These are phyloP conservation scores for Clistopyga incitator DNA, from an alignment of 2,888 invertebrate genomes.

Conservation along the genomic window DNA sequence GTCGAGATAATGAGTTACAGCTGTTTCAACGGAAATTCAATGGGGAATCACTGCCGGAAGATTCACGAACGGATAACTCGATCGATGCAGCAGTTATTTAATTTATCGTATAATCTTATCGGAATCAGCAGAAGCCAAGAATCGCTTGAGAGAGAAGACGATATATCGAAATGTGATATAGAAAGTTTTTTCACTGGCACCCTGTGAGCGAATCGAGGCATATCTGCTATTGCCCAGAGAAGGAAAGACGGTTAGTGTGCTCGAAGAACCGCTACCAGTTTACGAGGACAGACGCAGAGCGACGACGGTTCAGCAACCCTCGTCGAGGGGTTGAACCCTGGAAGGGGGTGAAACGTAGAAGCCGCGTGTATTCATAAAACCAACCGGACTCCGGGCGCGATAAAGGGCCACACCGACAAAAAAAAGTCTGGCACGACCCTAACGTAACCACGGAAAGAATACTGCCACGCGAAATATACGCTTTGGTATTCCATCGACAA, in stretches of 20 bases:
- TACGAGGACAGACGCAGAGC: constrained; percentile 33
- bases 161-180: neutral
- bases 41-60: neutral
- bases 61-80: neutral
- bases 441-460: constrained; percentile 23
- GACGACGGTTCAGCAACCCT: constrained; percentile 41
- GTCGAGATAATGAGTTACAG: constrained; percentile 3
- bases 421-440: neutral
- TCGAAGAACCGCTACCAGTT: constrained; percentile 8
- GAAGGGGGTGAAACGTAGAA: constrained; percentile 16
- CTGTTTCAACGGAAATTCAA: neutral
- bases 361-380: constrained; percentile 32
- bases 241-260: neutral
- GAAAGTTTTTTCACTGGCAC: constrained; percentile 13
- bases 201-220: neutral
- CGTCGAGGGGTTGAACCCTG: constrained; percentile 21
- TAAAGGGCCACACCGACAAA: constrained; percentile 3
- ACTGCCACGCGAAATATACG: constrained; percentile 23
- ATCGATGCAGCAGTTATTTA: neutral
- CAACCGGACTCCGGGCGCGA: constrained; percentile 28
- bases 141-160: neutral
- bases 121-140: constrained; percentile 2
- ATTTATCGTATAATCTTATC: constrained; percentile 16
- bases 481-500: constrained; percentile 26
- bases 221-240: neutral